These are phyloP conservation scores for Epirrhoe alternata DNA, from an alignment of 2,888 invertebrate species.

Conservation along the genomic window DNA sequence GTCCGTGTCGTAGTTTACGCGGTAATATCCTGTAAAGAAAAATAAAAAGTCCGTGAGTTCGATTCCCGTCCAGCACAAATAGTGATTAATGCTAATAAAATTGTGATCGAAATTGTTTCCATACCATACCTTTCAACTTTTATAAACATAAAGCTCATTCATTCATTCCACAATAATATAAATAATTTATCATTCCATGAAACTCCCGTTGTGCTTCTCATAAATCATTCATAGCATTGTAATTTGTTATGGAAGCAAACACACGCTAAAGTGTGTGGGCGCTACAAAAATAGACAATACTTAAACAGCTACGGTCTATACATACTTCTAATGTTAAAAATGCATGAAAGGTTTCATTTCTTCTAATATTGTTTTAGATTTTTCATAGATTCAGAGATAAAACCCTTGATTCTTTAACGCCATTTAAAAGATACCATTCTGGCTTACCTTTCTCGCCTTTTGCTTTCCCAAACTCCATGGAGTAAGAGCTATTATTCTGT, in stretches of 20 bases:
- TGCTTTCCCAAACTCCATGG: too few relatives aligned
- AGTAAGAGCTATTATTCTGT: too few relatives aligned
- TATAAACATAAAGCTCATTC: background rate
- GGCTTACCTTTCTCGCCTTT: too few relatives aligned
- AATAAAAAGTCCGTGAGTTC: background rate
- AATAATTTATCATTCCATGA: background rate
- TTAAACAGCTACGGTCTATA: conserved; percentile 63
- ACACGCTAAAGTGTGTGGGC: conserved; percentile 45
- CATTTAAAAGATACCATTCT: too few relatives aligned
- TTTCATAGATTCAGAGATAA: too few relatives aligned
- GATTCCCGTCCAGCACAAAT: background rate
- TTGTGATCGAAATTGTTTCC: too few relatives aligned
- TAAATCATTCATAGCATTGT: conserved; percentile 25
- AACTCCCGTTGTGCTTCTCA: conserved; percentile 18
- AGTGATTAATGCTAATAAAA: too few relatives aligned
- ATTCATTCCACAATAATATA: conserved; percentile 7
- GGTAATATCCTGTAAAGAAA: conserved; percentile 80
- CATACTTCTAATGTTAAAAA: conserved; percentile 42
- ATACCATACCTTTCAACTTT: background rate
- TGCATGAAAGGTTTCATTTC: conserved; percentile 40
- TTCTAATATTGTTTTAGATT: background rate
- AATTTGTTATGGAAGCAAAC: conserved; percentile 31
- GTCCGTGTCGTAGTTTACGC: conserved; percentile 84
- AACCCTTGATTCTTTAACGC: too few relatives aligned
- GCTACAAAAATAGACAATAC: conserved; percentile 61